Conservation (phyloP, 1,140 invertebrate species). For the Rhopalosiphum padi region DNA sequence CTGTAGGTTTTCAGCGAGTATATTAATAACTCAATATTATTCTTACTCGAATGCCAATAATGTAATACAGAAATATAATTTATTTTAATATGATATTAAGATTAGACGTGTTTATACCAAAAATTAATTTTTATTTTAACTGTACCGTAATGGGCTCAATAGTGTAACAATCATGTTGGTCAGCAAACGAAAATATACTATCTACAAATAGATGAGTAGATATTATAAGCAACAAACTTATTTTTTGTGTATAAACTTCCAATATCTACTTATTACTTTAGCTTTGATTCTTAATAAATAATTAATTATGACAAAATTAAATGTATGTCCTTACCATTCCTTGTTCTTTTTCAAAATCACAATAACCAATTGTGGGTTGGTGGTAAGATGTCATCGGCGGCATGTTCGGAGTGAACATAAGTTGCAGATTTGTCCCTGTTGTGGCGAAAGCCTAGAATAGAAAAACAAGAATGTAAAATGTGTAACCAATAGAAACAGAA, state of each 20-base stretch:
- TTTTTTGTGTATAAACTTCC: not conserved
- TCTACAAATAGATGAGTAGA: not conserved
- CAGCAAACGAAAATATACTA: not conserved
- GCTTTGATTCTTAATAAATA: not conserved
- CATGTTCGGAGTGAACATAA: conserved; percentile 82
- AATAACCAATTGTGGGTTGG: conserved; percentile 72
- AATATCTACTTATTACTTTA: not conserved
- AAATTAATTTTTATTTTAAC: not conserved
- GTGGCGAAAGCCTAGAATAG: conserved; percentile 79
- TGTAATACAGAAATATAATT: not conserved
- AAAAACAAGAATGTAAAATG: not conserved
- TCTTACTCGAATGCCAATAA: not conserved
- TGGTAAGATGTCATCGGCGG: conserved; percentile 72
- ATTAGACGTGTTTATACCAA: not conserved
- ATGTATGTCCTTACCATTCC: conserved; percentile 82
- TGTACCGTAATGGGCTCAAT: not conserved
- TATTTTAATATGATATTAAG: not conserved
- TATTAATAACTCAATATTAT: not conserved
- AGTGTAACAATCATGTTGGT: not conserved
- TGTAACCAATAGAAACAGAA: not conserved
- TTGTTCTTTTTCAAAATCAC: conserved; percentile 94
- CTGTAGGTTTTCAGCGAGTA: not conserved
- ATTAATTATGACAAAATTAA: not conserved
- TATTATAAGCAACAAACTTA: not conserved
- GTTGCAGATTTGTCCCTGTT: conserved; percentile 92